Evolutionary conservation across 2,797 vertebrate genomes (phyloP), one percentile per base, ranked within the genome.

Genomic region (Microhierax caerulescens): DNA sequence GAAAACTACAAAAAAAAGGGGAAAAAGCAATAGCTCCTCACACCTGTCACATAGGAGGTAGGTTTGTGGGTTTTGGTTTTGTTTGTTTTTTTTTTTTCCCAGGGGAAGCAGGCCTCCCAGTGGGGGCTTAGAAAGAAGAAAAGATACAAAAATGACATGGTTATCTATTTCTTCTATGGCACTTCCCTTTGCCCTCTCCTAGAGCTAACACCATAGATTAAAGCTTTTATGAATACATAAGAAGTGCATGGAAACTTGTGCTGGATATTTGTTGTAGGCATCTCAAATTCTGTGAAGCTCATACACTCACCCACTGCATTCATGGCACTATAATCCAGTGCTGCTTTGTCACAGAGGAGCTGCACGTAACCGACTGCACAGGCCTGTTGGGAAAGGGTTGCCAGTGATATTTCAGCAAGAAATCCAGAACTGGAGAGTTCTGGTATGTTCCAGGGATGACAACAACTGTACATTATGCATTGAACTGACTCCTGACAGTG

Each of bases 31-130:
- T 22, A 30, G 10, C 39, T 82, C 61, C 53, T 72, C 43, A 39
- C 5, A 5, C 19, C 12, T 47, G 28, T 53, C 50, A 72, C 36
- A 73, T n/a, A 67, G 36, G 18, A 47, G 7, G 24, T 27, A 41
- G 39, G 39, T 41, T 41, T 41, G 39, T 39, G 37, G 37, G 37
- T 11, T 11, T 39, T 50, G 48, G 24, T 3, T 41, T 36, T n/a
- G n/a, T n/a, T 47, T 22, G 7, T 21, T 34, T 53, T 36, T n/a
- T 11, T 13, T 30, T 51, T 28, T n/a, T n/a, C n/a, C 8, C 0
- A 0, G 4, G 5, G 32, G n/a, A 4, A 5, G 6, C 10, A 43
- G 28, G 16, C 9, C 18, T 43, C 21, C 16, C 22, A 43, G n/a
- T 32, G 5, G 17, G 22, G 30, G 12, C 56, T 39, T 39, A 70